Conservation (phyloP, 2,113 vertebrate genomes). For the Epinephelus lanceolatus region DNA sequence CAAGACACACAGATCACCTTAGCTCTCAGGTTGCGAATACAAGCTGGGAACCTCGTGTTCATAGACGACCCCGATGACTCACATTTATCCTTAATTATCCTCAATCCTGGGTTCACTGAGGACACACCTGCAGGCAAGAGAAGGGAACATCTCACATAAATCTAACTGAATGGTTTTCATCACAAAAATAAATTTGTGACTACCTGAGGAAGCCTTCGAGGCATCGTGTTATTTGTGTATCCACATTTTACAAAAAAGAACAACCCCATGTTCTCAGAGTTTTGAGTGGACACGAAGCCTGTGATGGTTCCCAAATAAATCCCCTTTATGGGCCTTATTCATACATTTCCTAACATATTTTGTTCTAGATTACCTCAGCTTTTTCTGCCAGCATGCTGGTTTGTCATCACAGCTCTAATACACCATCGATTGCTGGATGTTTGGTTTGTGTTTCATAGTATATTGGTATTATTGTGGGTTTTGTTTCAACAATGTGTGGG, state of each 20-base stretch:
- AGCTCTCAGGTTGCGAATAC: background rate
- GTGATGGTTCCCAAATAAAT: background rate
- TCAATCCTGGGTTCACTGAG: background rate
- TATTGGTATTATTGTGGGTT: background rate
- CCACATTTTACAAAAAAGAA: background rate
- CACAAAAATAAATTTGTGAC: background rate
- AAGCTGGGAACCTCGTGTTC: background rate
- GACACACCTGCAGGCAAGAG: conserved; percentile 12
- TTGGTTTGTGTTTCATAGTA: background rate
- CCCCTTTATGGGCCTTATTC: background rate
- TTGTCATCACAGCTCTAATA: background rate
- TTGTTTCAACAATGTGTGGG: no score
- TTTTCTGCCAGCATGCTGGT: background rate
- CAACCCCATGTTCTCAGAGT: background rate
- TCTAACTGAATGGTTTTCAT: background rate
- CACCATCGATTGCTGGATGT: background rate
- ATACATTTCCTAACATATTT: background rate
- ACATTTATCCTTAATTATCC: conserved; percentile 20
- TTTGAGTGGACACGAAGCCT: background rate
- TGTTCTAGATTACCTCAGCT: background rate
- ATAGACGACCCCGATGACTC: conserved; percentile 25
- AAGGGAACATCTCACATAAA: conserved; percentile 22
- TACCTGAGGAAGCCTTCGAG: conserved; percentile 5
- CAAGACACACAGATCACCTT: background rate
- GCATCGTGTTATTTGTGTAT: conserved; percentile 9